phyloP scores from a whole-genome alignment of 2,797 vertebrate genomes.

The Alcedo quadribrachys region DNA sequence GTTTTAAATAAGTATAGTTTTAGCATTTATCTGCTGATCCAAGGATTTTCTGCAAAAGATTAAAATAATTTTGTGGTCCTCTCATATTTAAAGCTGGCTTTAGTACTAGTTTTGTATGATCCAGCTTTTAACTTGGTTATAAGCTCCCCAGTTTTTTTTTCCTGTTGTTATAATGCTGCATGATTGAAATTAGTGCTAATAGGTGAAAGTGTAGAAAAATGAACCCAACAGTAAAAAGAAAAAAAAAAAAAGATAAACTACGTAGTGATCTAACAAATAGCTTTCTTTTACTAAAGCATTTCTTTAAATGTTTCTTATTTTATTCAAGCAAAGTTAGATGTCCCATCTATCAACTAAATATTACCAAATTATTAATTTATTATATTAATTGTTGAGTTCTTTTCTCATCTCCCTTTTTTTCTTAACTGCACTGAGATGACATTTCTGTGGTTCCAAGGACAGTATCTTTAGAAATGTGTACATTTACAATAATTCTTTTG shows the following conservation, averaged over 20 bases:
- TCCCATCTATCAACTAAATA: background rate
- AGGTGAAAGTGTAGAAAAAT: background rate
- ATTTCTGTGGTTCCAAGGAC: background rate
- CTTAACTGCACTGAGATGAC: background rate
- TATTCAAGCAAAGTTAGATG: background rate
- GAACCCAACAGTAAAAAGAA: background rate
- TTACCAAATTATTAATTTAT: background rate
- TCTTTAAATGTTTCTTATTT: background rate
- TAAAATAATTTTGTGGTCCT: constrained; percentile 20
- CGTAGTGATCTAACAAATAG: background rate
- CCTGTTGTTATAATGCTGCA: background rate
- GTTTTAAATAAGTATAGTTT: constrained; percentile 66
- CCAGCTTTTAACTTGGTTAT: background rate
- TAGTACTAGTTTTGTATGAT: background rate
- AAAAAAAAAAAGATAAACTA: background rate
- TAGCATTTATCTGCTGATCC: constrained; percentile 49
- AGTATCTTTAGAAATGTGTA: background rate
- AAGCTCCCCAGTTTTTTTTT: background rate
- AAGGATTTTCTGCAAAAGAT: constrained; percentile 33
- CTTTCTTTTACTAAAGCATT: background rate
- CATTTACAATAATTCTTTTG: background rate
- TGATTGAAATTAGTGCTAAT: background rate
- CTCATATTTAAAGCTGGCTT: constrained; percentile 24
- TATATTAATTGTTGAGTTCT: background rate
- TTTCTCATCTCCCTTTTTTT: background rate